Conservation (phyloP, 2,888 invertebrate species). For the Drosophila lutescens region DNA sequence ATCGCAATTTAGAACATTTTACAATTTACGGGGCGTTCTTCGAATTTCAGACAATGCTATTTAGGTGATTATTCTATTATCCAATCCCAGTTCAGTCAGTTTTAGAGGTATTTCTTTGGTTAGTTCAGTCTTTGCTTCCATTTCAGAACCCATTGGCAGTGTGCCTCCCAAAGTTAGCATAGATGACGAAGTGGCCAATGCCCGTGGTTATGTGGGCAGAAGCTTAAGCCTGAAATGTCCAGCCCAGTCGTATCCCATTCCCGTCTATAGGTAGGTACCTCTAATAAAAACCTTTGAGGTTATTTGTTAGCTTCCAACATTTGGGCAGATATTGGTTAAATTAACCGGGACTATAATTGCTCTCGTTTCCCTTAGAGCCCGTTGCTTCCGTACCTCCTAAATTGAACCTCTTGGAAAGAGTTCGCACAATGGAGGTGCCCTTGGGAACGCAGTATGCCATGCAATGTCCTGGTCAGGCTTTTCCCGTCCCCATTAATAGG, state of each 20-base stretch:
- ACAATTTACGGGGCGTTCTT: conserved; percentile 44
- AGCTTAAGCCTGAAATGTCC: conserved; percentile 89
- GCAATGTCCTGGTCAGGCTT: conserved; percentile 91
- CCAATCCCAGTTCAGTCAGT: conserved; percentile 48
- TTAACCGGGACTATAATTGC: background rate
- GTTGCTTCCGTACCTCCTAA: conserved; percentile 86
- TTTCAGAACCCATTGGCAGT: conserved; percentile 81
- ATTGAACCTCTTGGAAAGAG: conserved; percentile 88
- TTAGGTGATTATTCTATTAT: conserved; percentile 52
- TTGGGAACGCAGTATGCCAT: conserved; percentile 86
- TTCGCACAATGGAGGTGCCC: conserved; percentile 85
- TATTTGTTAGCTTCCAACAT: conserved; percentile 45
- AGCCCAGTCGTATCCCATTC: conserved; percentile 90
- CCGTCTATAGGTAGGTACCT: conserved; percentile 88
- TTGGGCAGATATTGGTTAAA: conserved; percentile 55
- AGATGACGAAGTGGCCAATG: conserved; percentile 82
- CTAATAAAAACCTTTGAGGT: too few species aligned
- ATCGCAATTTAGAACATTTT: conserved; percentile 42
- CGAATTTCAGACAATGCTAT: conserved; percentile 37
- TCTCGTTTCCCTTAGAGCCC: conserved; percentile 82
- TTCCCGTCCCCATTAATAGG: conserved; percentile 86
- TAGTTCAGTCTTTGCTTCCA: conserved; percentile 8
- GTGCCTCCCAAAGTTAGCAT: conserved; percentile 87
- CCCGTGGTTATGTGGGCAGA: conserved; percentile 65
- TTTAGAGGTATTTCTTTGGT: background rate